Evolutionary conservation across 2,113 vertebrate genomes (phyloP), one percentile per base, ranked within the genome.

Genomic region (Callionymus lyra): DNA sequence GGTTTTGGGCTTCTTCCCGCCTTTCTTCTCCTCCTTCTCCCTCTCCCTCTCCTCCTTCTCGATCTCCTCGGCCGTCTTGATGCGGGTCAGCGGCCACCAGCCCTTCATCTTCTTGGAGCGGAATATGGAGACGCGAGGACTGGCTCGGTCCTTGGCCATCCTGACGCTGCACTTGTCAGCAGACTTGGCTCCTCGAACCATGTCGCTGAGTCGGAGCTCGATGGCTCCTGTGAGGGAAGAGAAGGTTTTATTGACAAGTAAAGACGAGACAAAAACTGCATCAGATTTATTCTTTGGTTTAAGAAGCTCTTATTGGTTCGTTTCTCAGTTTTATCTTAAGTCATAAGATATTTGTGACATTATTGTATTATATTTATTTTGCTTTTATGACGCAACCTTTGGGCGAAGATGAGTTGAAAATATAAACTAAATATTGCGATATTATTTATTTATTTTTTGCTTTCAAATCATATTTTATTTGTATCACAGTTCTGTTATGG

Each of bases 51-150:
- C 85, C 61, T 93, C 90, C 55, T 62, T 81, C 52, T 90, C 83
- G 0, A 87, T 74, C 0, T 94, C 90, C 59, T 91, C 85, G 0
- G 80, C 79, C 11, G 84, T 90, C 70, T 82, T 88, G 33, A 82
- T 77, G 48, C 91, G 93, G 63, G 86, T 81, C 34, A 97, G 81
- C 0, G 90, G 94, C 94, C 92, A 97, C 92, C 92, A 98, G 49
- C 91, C 91, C 36, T 83, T 86, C 86, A 92, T 82, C 41, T 90
- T 86, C 56, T 90, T 90, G 49, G 87, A 88, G 21, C 82, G 79
- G 33, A 97, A 95, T 69, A 98, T 87, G 16, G 89, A 93, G 68
- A 90, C 88, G 32, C 89, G 86, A 0, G 91, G 91, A 0, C 70
- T 42, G 1, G 90, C 89, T 1, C 84, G 80, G 2, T 91, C 85